Conservation (phyloP, 2,797 vertebrate genomes). For the Erpetoichthys calabaricus region DNA sequence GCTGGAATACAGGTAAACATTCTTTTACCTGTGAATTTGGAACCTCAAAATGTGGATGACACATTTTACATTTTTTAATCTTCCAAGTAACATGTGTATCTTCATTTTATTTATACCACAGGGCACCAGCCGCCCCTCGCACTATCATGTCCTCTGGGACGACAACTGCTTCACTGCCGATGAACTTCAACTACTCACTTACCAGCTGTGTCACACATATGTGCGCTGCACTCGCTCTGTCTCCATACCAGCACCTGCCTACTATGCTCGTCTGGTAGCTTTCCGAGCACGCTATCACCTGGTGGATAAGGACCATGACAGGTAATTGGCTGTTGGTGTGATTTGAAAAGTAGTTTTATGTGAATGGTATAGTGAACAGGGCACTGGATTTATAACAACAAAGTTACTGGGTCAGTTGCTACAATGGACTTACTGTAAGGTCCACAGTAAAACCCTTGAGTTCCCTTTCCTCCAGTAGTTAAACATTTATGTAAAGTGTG, state of each 20-base stretch:
- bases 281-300: slow-evolving; percentile 94
- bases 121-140: slow-evolving; percentile 97
- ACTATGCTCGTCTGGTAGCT: slow-evolving; percentile 89
- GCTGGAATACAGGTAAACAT: slow-evolving; percentile 88
- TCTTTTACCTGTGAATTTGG: slow-evolving; percentile 5
- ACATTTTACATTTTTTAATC: slow-evolving; percentile 1
- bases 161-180: slow-evolving; percentile 97
- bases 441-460: neutral
- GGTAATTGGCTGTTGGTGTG: slow-evolving; percentile 44
- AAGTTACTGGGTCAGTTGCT: neutral
- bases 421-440: no score
- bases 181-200: slow-evolving; percentile 89
- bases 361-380: neutral
- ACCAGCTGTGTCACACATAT: slow-evolving; percentile 96
- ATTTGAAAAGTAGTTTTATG: neutral
- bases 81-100: no score
- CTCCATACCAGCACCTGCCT: slow-evolving; percentile 93
- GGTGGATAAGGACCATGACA: slow-evolving; percentile 98
- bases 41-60: slow-evolving; percentile 7
- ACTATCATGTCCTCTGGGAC: slow-evolving; percentile 97
- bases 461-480: no score
- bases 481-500: no score
- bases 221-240: slow-evolving; percentile 93
- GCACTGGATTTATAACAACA: neutral
- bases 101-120: slow-evolving; percentile 24